A percentile compares a stretch with the other conserved stretches of the same genome.
These are phyloP conservation scores for Synanthedon formicaeformis DNA, from an alignment of 2,888 invertebrate genomes.

Conservation along the genomic window DNA sequence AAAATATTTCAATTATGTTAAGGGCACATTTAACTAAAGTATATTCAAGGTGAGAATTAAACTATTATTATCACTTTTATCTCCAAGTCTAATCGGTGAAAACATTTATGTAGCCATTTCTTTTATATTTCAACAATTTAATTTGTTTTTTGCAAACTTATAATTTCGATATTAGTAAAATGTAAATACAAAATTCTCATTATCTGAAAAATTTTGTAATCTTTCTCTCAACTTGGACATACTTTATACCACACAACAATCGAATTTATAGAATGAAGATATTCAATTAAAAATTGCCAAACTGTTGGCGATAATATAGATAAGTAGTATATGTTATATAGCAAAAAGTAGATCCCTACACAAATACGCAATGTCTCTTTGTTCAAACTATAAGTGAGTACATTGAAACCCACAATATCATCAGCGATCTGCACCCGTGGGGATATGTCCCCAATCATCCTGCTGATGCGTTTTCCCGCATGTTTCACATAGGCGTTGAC, in stretches of 20 bases:
- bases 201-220: no score
- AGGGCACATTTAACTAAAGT: conserved; percentile 17
- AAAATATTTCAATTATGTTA: conserved; percentile 16
- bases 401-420: neutral
- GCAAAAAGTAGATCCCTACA: neutral
- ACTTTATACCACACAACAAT: neutral
- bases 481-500: conserved; percentile 59
- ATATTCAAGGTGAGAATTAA: no score
- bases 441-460: no score
- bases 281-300: neutral
- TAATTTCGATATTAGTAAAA: no score
- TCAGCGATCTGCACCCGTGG: neutral
- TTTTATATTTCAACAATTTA: no score
- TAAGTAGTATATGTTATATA: neutral
- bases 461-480: neutral
- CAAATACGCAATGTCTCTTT: neutral
- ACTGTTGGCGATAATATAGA: neutral
- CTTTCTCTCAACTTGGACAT: no score
- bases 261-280: neutral
- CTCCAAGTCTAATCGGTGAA: no score
- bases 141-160: no score
- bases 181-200: no score
- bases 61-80: no score
- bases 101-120: no score
- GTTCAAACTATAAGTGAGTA: no score